Evolutionary conservation across 2,113 vertebrate genomes (phyloP), one percentile per base, ranked within the genome.

Genomic region (Serinus canaria): DNA sequence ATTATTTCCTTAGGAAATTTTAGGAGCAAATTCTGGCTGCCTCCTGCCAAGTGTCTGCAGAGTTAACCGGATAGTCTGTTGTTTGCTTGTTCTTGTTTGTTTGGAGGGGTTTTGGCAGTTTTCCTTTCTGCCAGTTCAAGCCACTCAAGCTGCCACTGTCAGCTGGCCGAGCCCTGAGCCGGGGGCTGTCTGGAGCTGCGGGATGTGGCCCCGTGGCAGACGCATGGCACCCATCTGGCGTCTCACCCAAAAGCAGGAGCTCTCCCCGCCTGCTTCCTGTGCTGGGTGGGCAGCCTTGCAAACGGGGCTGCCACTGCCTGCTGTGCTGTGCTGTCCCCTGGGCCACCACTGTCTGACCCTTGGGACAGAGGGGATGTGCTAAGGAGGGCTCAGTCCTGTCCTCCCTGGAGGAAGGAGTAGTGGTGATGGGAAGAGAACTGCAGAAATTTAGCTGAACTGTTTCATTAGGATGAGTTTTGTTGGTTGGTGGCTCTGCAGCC

Each of bases 121-220:
- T 94, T 88, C 92, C 95, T 95, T 37, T 23, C n/a, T 94, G 95
- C 83, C 92, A 87, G 75, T 83, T 92, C 33, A 90, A 87, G 87
- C 93, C 90, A 64, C 91, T 96, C 81, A 88, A 95, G 95, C 88
- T 95, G 90, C 83, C 17, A 0, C 75, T 77, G 88, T 91, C 92
- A 91, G 91, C 95, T 95, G 95, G 93, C 95, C 3, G 15, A 92
- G 94, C 78, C 41, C 73, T 5, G 76, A 82, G 90, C 85, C 0
- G 4, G 56, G 90, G 66, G 50, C 73, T 86, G 83, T 85, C 92
- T 94, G 91, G 64, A 81, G 91, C 95, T 88, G 63, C 0, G 15
- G 67, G 81, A 90, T 13, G 4, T 3, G 35, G 43, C 52, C 59
- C 75, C 12, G 0, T 16, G 83, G 63, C 87, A 39, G 88, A 43